Evolutionary conservation across 2,113 vertebrate species (phyloP), one percentile per base, ranked within the genome.

Genomic region (Acrocephalus kingi): DNA sequence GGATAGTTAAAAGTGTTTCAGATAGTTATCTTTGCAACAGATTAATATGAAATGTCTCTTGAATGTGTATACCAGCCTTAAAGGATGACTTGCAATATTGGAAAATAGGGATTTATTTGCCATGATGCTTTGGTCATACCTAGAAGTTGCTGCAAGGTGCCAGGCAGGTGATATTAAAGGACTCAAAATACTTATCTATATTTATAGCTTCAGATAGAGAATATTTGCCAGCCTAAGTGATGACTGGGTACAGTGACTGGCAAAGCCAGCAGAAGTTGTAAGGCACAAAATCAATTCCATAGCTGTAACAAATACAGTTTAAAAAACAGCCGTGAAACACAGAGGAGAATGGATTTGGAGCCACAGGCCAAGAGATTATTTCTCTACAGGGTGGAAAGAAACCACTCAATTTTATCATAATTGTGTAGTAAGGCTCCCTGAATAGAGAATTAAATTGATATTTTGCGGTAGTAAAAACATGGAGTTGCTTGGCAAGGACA

Each of bases 381-480:
- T 96, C 84, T 85, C 19, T 69, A 54, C 25, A 35, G 21, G 35
- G 18, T 33, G 14, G 43, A 59, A 59, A 61, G 67, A 87, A 87
- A 87, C 21, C 35, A 80, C 27, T 87, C 46, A 41, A 2, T 67
- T 94, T 96, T 93, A 80, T 94, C 52, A 46, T 82, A 87, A 77
- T 61, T 81, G 43, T 67, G 56, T 76, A 67, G 77, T 84, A 87
- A 30, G 27, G 5, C 41, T 85, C 21, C 56, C 43, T 61, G 33
- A 75, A 77, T 64, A 51, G 15, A 61, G 52, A 91, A 90, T 55
- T 91, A 64, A 67, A 67, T 77, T 63, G 56, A 23, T 89, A 35
- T 93, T 97, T 96, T 80, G 46, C 81, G 37, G 78, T 87, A 90
- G 78, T 90, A 82, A 96, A 79, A 75, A 28, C 20, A 59, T 18